Percentiles rank a stretch among this genome's conserved stretches.
Conservation (phyloP, 2,888 invertebrate genomes). For the Aleiodes alternator region DNA sequence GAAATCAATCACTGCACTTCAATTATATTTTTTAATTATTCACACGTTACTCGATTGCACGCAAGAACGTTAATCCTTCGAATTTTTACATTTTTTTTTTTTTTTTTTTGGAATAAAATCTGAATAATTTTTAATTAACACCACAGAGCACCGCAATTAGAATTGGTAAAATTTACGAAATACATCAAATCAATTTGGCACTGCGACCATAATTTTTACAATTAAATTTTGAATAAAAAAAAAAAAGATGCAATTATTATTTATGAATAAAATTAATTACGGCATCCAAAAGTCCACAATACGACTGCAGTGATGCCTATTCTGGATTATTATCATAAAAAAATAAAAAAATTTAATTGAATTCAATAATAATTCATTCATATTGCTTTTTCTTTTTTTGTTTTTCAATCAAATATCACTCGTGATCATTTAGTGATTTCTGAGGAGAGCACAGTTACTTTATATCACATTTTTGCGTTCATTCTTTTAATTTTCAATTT, state of each 20-base stretch:
- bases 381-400: slow-evolving; percentile 39
- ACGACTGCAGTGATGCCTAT: slow-evolving; percentile 76
- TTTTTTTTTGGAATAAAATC: too few relatives aligned
- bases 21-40: slow-evolving; percentile 43
- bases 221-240: slow-evolving; percentile 8
- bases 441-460: slow-evolving; percentile 10
- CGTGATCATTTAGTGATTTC: slow-evolving; percentile 5
- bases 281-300: slow-evolving; percentile 76
- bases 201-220: slow-evolving; percentile 31
- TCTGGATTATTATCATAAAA: slow-evolving; percentile 70
- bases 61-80: slow-evolving; percentile 49
- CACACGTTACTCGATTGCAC: slow-evolving; percentile 57
- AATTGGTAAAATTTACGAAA: slow-evolving; percentile 48
- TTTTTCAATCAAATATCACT: slow-evolving; percentile 8
- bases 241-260: slow-evolving; percentile 51
- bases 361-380: slow-evolving; percentile 33
- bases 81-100: slow-evolving; percentile 13
- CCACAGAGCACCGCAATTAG: slow-evolving; percentile 59
- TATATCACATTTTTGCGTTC: slow-evolving; percentile 15
- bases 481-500: slow-evolving; percentile 41
- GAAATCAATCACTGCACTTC: slow-evolving; percentile 54
- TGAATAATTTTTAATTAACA: slow-evolving; percentile 1
- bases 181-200: slow-evolving; percentile 28
- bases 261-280: slow-evolving; percentile 50
- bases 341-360: slow-evolving; percentile 44